These are phyloP conservation scores for Ciona savignyi DNA, from an alignment of 23 tunicate species.

Conservation along the genomic window DNA sequence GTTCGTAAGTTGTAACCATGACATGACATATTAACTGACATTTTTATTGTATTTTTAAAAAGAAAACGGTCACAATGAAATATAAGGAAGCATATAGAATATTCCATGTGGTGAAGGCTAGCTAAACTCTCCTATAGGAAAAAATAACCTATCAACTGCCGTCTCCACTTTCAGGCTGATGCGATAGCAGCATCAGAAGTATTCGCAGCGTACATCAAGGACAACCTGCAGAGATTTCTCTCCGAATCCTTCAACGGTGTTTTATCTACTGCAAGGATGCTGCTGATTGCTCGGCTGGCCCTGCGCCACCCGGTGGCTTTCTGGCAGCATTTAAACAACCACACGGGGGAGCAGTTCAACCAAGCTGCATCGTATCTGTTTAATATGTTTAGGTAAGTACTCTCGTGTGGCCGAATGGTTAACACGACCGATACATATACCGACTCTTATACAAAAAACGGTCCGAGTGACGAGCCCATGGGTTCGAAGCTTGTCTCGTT, in stretches of 20 bases:
- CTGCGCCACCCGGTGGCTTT: neutral
- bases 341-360: slow-evolving; percentile 2
- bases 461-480: too few species aligned
- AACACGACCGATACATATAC: neutral
- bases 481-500: too few species aligned
- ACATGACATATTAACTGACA: neutral
- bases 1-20: neutral
- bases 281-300: neutral
- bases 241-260: neutral
- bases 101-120: too few species aligned
- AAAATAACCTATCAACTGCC: neutral
- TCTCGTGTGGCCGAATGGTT: neutral
- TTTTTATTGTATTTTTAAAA: too few species aligned
- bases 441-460: too few species aligned
- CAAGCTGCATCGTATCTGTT: neutral
- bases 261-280: neutral
- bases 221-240: neutral
- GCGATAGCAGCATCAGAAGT: neutral
- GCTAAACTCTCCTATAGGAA: too few species aligned
- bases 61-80: too few species aligned
- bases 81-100: too few species aligned
- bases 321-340: neutral
- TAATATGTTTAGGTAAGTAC: neutral
- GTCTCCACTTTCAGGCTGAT: neutral
- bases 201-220: neutral